These are phyloP conservation scores for Caenorhabditis sulstoni DNA, from an alignment of 2,888 invertebrate species.

Conservation along the genomic window DNA sequence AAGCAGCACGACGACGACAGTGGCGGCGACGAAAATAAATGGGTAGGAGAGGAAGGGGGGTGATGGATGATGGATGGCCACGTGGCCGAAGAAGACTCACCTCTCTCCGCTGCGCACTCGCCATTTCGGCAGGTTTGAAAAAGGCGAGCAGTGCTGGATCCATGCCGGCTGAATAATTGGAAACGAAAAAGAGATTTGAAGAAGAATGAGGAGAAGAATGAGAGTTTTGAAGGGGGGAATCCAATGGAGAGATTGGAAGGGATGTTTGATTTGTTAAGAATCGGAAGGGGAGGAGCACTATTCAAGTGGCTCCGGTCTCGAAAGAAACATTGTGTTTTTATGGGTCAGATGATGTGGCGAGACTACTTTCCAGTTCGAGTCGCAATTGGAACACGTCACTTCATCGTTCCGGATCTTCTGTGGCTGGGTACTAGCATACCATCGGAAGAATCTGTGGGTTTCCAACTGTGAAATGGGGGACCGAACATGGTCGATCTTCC, in stretches of 20 bases:
- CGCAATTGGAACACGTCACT: too few species aligned
- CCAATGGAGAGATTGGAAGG: slow-evolving; percentile 4
- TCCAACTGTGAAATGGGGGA: too few species aligned
- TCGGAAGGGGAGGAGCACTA: too few species aligned
- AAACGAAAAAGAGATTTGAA: background rate
- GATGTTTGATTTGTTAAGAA: too few species aligned
- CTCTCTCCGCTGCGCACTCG: slow-evolving; percentile 53
- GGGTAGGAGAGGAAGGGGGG: slow-evolving; percentile 1
- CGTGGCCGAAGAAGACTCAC: slow-evolving; percentile 32
- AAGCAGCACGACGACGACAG: slow-evolving; percentile 3
- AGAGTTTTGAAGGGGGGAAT: slow-evolving; percentile 15
- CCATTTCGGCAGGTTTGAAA: slow-evolving; percentile 55
- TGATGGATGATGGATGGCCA: slow-evolving; percentile 4
- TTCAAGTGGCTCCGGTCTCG: too few species aligned
- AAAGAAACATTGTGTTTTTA: too few species aligned
- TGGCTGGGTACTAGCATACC: too few species aligned
- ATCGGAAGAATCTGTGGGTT: too few species aligned
- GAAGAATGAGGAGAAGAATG: background rate
- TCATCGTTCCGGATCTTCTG: too few species aligned
- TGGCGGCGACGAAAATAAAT: slow-evolving; percentile 19
- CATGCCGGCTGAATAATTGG: slow-evolving; percentile 34
- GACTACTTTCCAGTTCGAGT: too few species aligned
- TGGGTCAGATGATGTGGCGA: too few species aligned
- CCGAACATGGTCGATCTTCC: too few species aligned
- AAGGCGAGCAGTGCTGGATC: slow-evolving; percentile 56